These are phyloP conservation scores for Setipinna tenuifilis DNA, from an alignment of 2,797 vertebrate species.

Conservation along the genomic window DNA sequence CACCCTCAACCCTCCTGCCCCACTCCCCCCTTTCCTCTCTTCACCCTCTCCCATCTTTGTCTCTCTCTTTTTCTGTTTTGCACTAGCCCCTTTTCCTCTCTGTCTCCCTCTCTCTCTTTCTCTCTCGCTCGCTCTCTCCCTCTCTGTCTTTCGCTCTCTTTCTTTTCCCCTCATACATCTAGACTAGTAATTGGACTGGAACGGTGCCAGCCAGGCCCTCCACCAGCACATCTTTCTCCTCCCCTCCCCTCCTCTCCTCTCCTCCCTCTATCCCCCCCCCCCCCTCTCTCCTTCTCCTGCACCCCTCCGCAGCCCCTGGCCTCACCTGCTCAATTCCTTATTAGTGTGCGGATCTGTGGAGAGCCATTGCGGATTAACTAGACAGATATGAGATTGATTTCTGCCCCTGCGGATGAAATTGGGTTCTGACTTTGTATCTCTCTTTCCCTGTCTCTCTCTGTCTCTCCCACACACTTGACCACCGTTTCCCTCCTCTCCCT, in stretches of 20 bases:
- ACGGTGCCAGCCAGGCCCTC: conserved; percentile 76
- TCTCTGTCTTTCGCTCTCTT: conserved; percentile 55
- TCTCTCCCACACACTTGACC: not conserved
- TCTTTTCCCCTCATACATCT: conserved; percentile 58
- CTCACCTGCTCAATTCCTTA: conserved; percentile 99
- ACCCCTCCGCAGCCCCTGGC: conserved; percentile 72
- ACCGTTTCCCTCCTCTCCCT: too few species aligned
- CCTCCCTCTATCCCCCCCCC: too few species aligned
- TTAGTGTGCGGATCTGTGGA: conserved; percentile 97
- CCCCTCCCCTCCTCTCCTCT: not conserved
- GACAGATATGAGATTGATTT: conserved; percentile 99
- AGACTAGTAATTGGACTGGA: conserved; percentile 90
- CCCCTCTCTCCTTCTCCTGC: not conserved
- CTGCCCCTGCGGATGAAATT: conserved; percentile 82
- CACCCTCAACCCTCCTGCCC: conserved; percentile 53
- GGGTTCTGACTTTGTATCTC: conserved; percentile 67
- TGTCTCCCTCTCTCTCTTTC: conserved; percentile 62
- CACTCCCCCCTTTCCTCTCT: conserved; percentile 44
- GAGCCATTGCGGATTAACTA: conserved; percentile 94
- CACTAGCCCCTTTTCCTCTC: conserved; percentile 77
- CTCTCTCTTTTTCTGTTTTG: conserved; percentile 49
- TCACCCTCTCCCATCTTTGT: conserved; percentile 15
- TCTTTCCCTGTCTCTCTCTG: not conserved
- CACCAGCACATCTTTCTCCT: conserved; percentile 12
- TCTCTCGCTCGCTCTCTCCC: conserved; percentile 58